Percentiles rank a stretch among this genome's conserved stretches.
These are phyloP conservation scores for Pseudonaja textilis DNA, from an alignment of 2,113 vertebrate genomes.

Conservation along the genomic window DNA sequence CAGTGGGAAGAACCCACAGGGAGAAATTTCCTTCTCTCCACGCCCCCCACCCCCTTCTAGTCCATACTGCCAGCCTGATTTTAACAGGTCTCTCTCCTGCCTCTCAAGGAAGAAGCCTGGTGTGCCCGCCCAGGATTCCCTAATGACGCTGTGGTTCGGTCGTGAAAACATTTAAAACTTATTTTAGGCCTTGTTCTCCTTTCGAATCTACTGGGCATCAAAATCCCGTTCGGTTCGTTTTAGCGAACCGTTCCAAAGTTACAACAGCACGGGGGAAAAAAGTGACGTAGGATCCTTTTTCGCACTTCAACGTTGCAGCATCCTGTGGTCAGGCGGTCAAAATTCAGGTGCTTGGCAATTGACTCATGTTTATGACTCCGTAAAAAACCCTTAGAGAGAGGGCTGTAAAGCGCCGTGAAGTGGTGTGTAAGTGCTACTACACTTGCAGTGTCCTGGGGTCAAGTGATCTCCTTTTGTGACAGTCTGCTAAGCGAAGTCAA, in stretches of 20 bases:
- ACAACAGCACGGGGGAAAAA: not conserved
- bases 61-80: not conserved
- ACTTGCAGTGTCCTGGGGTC: too few relatives aligned
- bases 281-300: not conserved
- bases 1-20: constrained; percentile 56
- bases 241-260: not conserved
- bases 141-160: too few relatives aligned
- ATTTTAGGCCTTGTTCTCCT: too few relatives aligned
- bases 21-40: not conserved
- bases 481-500: too few relatives aligned
- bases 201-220: not conserved
- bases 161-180: too few relatives aligned
- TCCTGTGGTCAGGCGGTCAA: too few relatives aligned
- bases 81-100: not conserved
- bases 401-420: too few relatives aligned
- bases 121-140: not conserved
- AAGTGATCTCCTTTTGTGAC: not conserved
- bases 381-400: too few relatives aligned
- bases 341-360: not conserved
- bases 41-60: too few relatives aligned
- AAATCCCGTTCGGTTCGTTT: not conserved
- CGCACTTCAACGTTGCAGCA: not conserved
- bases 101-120: not conserved
- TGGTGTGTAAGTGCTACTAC: too few relatives aligned
- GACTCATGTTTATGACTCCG: too few relatives aligned